Conservation (phyloP, 2,113 vertebrate genomes). For the Brienomyrus brachyistius region DNA sequence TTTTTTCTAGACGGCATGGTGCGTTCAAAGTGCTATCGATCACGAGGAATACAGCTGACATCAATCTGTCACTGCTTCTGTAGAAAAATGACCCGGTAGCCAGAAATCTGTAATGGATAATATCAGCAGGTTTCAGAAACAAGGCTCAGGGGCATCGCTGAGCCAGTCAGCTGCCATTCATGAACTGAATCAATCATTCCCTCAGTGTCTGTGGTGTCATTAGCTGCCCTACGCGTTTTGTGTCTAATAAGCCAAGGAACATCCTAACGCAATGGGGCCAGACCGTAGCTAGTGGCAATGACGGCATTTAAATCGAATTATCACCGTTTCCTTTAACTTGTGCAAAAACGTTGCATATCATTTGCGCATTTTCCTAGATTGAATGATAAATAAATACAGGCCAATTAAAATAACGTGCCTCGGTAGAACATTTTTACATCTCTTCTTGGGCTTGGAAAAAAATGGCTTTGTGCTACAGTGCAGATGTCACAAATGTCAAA, state of each 20-base stretch:
- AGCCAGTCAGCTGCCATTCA: not conserved
- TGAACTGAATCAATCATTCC: not conserved
- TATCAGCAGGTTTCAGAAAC: not conserved
- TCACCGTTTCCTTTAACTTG: not conserved
- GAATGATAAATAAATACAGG: not conserved
- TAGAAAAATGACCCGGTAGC: not conserved
- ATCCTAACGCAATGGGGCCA: not conserved
- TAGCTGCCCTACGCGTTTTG: not conserved
- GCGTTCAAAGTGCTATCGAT: not conserved
- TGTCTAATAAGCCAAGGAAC: not conserved
- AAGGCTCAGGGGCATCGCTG: no score
- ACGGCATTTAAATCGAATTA: not conserved
- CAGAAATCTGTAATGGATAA: not conserved
- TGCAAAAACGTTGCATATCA: not conserved
- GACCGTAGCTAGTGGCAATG: not conserved
- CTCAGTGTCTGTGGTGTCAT: not conserved
- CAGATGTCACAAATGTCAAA: not conserved
- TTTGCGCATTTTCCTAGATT: not conserved
- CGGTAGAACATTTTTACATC: not conserved
- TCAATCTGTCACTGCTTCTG: not conserved
- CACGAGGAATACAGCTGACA: not conserved
- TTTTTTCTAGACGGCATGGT: not conserved
- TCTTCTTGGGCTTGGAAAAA: not conserved
- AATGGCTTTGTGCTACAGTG: not conserved
- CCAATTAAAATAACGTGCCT: not conserved